Percentiles rank a stretch among this genome's conserved stretches.
phyloP scores from a whole-genome alignment of 2,888 invertebrate species.

The Myopa tessellatipennis region DNA sequence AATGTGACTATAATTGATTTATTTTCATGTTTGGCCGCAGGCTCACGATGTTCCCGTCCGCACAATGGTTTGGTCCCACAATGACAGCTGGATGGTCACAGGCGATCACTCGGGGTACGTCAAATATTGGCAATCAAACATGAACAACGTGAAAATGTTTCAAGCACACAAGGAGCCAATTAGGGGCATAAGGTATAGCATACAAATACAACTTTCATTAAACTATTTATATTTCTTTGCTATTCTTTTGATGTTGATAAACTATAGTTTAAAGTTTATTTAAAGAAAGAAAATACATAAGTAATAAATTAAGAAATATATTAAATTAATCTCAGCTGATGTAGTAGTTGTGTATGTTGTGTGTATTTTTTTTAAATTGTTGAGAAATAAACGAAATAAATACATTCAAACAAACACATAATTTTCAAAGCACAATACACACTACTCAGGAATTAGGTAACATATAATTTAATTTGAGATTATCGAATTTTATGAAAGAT shows the following conservation, averaged over 20 bases:
- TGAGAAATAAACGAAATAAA: constrained; percentile 42
- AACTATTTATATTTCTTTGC: constrained; percentile 39
- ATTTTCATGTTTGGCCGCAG: constrained; percentile 68
- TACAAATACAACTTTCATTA: constrained; percentile 47
- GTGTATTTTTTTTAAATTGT: constrained; percentile 22
- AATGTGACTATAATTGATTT: not conserved
- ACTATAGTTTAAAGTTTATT: constrained; percentile 33
- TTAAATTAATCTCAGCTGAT: constrained; percentile 19
- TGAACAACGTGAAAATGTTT: constrained; percentile 99
- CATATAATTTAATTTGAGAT: constrained; percentile 13
- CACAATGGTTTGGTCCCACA: constrained; percentile 99
- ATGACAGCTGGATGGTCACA: constrained; percentile 99
- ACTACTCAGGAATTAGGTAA: constrained; percentile 25
- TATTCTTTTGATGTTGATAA: constrained; percentile 25
- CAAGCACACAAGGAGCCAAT: constrained; percentile 99
- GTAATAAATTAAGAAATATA: constrained; percentile 20
- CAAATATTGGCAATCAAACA: constrained; percentile 99
- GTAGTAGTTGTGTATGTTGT: constrained; percentile 35
- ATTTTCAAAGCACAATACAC: constrained; percentile 23
- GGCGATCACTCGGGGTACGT: constrained; percentile 99
- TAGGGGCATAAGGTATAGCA: constrained; percentile 92
- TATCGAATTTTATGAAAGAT: constrained; percentile 37
- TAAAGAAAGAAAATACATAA: constrained; percentile 30
- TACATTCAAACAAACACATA: constrained; percentile 31
- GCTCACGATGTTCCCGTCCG: constrained; percentile 99